Evolutionary conservation across 35 echinoderm and acorn worm genomes (phyloP), one percentile per base, ranked within the genome.

Genomic region (Strongylocentrotus purpuratus): DNA sequence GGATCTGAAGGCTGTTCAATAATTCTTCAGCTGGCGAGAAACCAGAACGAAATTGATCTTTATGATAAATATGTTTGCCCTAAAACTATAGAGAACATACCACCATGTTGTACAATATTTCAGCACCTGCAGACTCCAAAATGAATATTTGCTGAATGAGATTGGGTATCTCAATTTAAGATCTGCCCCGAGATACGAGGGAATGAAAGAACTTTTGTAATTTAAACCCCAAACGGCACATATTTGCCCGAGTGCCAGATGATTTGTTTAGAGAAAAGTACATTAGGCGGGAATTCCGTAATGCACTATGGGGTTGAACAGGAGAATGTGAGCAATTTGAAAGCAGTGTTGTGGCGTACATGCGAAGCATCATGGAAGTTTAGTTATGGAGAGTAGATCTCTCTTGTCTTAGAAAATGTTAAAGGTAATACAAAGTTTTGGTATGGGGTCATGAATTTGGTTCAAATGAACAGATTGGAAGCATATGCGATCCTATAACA

Each of bases 241-340:
- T 46, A 89, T 89, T 89, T 33, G 87, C 33, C 32, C 32, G 45
- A 89, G 87, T 89, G 87, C 45, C 87, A 89, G 32, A 46, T 89
- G 87, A 89, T 89, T 89, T 89, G 87, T 89, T 89, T 89, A 89
- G 87, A 89, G 87, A 89, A 33, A 89, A 46, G 87, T 89, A 89
- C 87, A 89, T 89, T 89, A 89, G 45, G 87, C 87, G 33, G 13
- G 65, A 22, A 78, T 78, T 78, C 65, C 65, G 65, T 28, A 78
- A 78, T 78, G 65, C 65, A 78, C 65, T 78, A 28, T 78, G 65
- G 65, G 65, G 65, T 28, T 78, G 65, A 78, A n/a, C 4, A 5
- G 65, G 65, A 78, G 65, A 78, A 78, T 78, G 65, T 28, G 65
- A n/a, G 65, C 5, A 28, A 78, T 78, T 28, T 78, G 65, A 78